Conservation (phyloP, 1,140 invertebrate genomes). For the Dendroctonus ponderosae region DNA sequence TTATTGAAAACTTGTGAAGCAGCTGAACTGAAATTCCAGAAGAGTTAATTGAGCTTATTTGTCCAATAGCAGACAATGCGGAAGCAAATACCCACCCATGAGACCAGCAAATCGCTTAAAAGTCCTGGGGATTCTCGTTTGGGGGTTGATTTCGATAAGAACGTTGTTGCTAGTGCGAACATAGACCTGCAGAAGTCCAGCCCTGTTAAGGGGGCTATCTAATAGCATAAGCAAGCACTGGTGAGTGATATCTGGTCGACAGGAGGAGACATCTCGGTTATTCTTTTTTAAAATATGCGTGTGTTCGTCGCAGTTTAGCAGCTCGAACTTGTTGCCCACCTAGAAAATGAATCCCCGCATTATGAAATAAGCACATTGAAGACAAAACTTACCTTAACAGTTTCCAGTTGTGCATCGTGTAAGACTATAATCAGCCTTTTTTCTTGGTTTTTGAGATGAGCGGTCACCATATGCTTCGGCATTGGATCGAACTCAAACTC, state of each 20-base stretch:
- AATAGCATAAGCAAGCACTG: constrained; percentile 95
- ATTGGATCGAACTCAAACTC: constrained; percentile 67
- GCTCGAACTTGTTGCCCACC: constrained; percentile 84
- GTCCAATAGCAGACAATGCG: too few relatives aligned
- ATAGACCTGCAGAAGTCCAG: constrained; percentile 88
- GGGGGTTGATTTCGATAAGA: constrained; percentile 97
- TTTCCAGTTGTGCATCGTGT: constrained; percentile 92
- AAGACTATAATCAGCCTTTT: constrained; percentile 92
- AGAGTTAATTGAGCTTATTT: constrained; percentile 6
- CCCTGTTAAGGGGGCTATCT: constrained; percentile 92
- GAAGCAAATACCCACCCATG: constrained; percentile 72
- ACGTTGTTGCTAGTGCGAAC: constrained; percentile 95
- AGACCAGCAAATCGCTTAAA: constrained; percentile 97
- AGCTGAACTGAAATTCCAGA: constrained; percentile 80
- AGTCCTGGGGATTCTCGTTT: constrained; percentile 96
- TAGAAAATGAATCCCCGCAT: constrained; percentile 48
- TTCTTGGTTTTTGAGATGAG: constrained; percentile 75
- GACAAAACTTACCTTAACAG: constrained; percentile 75
- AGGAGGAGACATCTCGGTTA: constrained; percentile 78
- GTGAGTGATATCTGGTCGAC: constrained; percentile 92
- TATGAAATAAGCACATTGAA: background rate
- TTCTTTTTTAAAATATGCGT: constrained; percentile 78
- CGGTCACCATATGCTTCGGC: constrained; percentile 65
- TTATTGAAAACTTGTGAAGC: constrained; percentile 89
- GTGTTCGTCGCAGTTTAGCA: constrained; percentile 95